Base-by-base conservation (phyloP, 2,797 vertebrate genomes). In the Smutsia temminckii region DNA sequence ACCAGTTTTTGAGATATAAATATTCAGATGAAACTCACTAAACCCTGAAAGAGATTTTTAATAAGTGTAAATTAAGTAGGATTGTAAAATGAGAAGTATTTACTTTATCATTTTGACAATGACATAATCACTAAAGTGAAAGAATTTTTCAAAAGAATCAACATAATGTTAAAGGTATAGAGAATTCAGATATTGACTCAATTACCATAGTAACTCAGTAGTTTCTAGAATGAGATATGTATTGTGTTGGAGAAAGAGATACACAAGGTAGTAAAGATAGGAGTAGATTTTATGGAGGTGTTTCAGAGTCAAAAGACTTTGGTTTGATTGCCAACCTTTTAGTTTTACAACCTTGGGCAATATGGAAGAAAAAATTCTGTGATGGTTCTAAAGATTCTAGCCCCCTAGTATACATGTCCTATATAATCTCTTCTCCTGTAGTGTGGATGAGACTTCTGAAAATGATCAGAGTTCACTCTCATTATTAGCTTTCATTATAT, bases 321-420 rank as follows among this genome's bases (percentile, higher is more conserved):
- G 8, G 59, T 14, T 80, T 69, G 23, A 79, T 89, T 37, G 18
- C 25, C 14, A 49, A 29, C 21, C 4, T 79, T 55, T 75, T 17
- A 14, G 6, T 71, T 69, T 46, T 64, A 29, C 17, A 71, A 64
- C 3, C 37, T 17, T 51, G 27, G 46, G 17, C 8, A 10, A 34
- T 40, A 23, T 5, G 20, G 42, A 8, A 23, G 20, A 23, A 29
- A 53, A 40, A 74, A 66, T 59, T 32, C 46, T 40, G 25, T 5
- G 42, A 17, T 1, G 12, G 51, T 42, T 6, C 8, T 37, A 61
- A 80, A n/a, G 17, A 17, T 21, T 84, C 27, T 6, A 5, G 20
- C 46, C 8, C 18, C 18, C 2, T 8, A 2, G 27, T 27, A 25
- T 2, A 32, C 25, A 11, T 0, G 4, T 14, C 16, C 23, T 17